These are phyloP conservation scores for Sternarchorhynchus goeldii DNA, from an alignment of 2,797 vertebrate species.

Conservation along the genomic window DNA sequence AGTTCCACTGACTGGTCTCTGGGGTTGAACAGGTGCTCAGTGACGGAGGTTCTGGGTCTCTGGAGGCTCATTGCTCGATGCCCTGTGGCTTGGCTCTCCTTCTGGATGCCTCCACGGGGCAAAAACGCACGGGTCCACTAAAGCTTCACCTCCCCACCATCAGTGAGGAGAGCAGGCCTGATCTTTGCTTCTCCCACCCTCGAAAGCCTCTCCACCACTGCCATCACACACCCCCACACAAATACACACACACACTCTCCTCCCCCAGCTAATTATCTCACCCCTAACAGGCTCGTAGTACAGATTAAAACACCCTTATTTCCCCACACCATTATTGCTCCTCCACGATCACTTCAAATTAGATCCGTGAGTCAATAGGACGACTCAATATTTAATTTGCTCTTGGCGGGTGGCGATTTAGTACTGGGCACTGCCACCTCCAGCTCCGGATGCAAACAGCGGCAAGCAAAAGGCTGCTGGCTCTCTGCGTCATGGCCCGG, in stretches of 20 bases:
- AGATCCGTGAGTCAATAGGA: conserved; percentile 80
- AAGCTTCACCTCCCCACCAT: neutral
- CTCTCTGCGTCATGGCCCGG: conserved; percentile 30
- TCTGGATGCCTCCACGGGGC: neutral
- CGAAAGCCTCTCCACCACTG: neutral
- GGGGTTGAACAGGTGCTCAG: neutral
- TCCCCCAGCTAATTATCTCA: conserved; percentile 70
- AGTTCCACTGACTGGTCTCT: too few species aligned
- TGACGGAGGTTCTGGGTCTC: neutral
- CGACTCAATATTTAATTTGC: conserved; percentile 85
- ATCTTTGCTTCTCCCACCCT: conserved; percentile 5
- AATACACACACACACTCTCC: conserved; percentile 57
- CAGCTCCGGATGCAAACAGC: conserved; percentile 11
- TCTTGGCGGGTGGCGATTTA: conserved; percentile 76
- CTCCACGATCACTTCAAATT: conserved; percentile 79
- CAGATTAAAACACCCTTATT: conserved; percentile 63
- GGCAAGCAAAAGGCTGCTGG: conserved; percentile 11
- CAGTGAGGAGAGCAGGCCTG: neutral
- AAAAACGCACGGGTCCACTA: neutral
- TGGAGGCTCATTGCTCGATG: conserved; percentile 22
- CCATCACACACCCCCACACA: neutral
- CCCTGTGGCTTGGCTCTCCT: conserved; percentile 5
- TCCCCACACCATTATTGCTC: conserved; percentile 68
- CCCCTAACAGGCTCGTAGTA: conserved; percentile 61
- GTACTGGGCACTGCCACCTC: conserved; percentile 43